Conservation (phyloP, 2,888 invertebrate genomes). For the Papilio gigon region DNA sequence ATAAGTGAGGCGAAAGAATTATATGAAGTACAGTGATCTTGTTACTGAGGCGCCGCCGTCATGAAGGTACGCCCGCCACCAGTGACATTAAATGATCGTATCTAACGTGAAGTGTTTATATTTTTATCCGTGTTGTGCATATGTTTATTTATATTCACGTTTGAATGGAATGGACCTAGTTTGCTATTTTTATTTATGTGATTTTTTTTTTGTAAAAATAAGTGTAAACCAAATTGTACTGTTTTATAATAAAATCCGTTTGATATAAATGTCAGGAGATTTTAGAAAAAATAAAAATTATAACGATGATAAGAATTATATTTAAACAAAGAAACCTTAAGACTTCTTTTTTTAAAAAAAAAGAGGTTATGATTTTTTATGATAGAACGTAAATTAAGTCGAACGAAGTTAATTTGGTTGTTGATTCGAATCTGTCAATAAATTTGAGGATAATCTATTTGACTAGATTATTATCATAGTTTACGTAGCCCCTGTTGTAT, state of each 20-base stretch:
- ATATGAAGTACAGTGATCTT: slow-evolving; percentile 60
- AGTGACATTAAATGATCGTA: neutral
- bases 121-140: neutral
- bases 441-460: too few relatives aligned
- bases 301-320: too few relatives aligned
- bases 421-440: too few relatives aligned
- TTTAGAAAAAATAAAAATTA: neutral
- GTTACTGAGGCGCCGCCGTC: slow-evolving; percentile 60
- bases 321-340: too few relatives aligned
- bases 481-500: too few relatives aligned
- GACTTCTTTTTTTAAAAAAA: too few relatives aligned
- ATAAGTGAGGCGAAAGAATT: slow-evolving; percentile 66
- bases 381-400: too few relatives aligned
- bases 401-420: too few relatives aligned
- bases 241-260: neutral
- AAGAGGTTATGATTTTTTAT: too few relatives aligned
- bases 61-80: slow-evolving; percentile 70
- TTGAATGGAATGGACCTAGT: neutral
- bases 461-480: too few relatives aligned
- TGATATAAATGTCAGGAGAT: too few relatives aligned
- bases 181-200: neutral
- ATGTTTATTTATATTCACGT: neutral
- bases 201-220: neutral
- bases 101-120: neutral
- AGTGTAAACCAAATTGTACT: neutral